A percentile compares a stretch with the other conserved stretches of the same genome.
phyloP scores from a whole-genome alignment of 2,797 vertebrate genomes.

The Lacerta agilis region DNA sequence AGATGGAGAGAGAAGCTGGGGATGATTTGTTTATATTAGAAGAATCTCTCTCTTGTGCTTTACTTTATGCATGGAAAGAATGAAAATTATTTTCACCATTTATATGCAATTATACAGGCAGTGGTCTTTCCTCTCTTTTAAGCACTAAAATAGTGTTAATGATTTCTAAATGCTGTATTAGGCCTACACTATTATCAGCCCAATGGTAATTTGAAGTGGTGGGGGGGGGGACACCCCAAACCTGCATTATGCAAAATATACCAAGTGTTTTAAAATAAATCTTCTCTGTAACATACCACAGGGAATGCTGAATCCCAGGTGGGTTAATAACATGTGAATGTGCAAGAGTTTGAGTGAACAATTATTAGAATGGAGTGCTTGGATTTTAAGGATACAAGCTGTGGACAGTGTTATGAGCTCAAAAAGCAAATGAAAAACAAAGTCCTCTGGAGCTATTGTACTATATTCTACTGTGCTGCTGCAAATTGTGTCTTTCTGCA shows the following conservation, averaged over 20 bases:
- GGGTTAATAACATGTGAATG: not conserved
- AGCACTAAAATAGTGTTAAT: slow-evolving; percentile 13
- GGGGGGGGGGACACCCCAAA: not conserved
- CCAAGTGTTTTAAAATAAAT: slow-evolving; percentile 15
- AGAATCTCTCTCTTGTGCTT: slow-evolving; percentile 55
- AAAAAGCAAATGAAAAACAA: not conserved
- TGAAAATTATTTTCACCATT: slow-evolving; percentile 51
- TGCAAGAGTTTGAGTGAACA: not conserved
- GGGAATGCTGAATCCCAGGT: slow-evolving; percentile 11
- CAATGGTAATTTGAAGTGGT: slow-evolving; percentile 15
- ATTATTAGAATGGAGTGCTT: not conserved
- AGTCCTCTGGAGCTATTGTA: not conserved
- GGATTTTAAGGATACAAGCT: not conserved
- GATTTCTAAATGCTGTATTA: slow-evolving; percentile 10
- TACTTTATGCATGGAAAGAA: slow-evolving; percentile 49
- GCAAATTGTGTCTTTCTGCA: not conserved
- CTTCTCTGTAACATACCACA: not conserved
- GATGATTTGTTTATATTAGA: slow-evolving; percentile 55
- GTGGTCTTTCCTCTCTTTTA: slow-evolving; percentile 47
- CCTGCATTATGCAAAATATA: not conserved
- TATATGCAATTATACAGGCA: slow-evolving; percentile 59
- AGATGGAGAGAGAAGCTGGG: slow-evolving; percentile 24
- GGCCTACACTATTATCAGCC: not conserved
- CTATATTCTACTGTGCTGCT: not conserved
- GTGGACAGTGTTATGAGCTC: not conserved